phyloP scores from a whole-genome alignment of 2,113 vertebrate species.

The Sciurus niger region DNA sequence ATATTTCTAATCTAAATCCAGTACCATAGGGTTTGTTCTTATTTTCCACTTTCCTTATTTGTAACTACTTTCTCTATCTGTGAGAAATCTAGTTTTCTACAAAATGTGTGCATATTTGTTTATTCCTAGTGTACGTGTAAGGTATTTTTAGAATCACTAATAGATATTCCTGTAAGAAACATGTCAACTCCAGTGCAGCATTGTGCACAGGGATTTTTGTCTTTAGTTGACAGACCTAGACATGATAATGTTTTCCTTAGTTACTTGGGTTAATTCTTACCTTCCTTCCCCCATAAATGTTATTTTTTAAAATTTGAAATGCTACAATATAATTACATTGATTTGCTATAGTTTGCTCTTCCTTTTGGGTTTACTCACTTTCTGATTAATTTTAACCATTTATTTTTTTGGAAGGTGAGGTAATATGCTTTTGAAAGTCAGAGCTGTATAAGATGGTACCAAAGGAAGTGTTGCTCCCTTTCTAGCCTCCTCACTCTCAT shows the following conservation, averaged over 20 bases:
- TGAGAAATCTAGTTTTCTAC: background rate
- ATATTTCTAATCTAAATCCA: slow-evolving; percentile 22
- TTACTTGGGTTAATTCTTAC: background rate
- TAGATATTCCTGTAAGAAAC: background rate
- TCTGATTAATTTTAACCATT: background rate
- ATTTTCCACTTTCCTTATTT: background rate
- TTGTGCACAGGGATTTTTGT: background rate
- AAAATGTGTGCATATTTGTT: slow-evolving; percentile 38
- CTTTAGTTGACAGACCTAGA: background rate
- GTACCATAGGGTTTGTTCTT: background rate
- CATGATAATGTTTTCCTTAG: background rate
- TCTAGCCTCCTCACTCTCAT: background rate
- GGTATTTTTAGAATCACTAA: background rate
- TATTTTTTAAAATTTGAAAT: background rate
- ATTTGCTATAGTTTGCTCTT: background rate
- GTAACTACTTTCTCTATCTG: background rate
- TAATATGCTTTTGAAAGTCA: background rate
- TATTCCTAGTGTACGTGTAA: background rate
- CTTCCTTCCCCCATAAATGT: background rate
- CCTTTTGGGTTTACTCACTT: background rate
- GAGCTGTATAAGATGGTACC: background rate
- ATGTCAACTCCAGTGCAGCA: background rate
- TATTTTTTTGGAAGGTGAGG: slow-evolving; percentile 50
- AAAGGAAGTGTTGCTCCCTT: background rate
- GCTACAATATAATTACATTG: background rate